Evolutionary conservation across 2,888 invertebrate genomes (phyloP).

Genomic region (Uloborus plumipes): DNA sequence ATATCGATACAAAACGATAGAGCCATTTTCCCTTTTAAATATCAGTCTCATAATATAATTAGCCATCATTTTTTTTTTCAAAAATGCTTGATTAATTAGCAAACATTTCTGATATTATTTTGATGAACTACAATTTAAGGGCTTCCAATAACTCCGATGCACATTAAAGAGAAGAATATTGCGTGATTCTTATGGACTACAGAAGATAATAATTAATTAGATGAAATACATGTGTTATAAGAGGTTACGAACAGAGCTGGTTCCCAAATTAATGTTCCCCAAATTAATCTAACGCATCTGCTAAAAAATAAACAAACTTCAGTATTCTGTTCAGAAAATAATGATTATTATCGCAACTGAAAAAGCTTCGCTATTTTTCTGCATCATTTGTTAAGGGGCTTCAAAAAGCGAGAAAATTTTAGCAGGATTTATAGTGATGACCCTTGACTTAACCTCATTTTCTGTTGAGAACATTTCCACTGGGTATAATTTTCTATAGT

Average conservation of each 20-base stretch:
- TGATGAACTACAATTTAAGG: too few relatives aligned
- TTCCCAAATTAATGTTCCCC: not conserved
- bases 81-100: too few relatives aligned
- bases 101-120: too few relatives aligned
- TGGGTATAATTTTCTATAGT: constrained; percentile 42
- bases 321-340: constrained; percentile 15
- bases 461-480: constrained; percentile 24
- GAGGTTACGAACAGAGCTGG: not conserved
- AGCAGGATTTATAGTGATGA: constrained; percentile 46
- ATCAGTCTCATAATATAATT: too few relatives aligned
- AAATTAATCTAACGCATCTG: constrained; percentile 7
- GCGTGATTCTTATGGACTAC: not conserved
- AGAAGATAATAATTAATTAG: not conserved
- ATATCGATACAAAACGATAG: too few relatives aligned
- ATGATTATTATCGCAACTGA: constrained; percentile 14
- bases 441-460: constrained; percentile 45
- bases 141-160: too few relatives aligned
- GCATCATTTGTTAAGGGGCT: constrained; percentile 36
- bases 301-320: constrained; percentile 15
- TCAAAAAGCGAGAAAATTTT: constrained; percentile 45
- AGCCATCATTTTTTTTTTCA: too few relatives aligned
- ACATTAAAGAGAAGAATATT: not conserved
- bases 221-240: not conserved
- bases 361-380: constrained; percentile 18
- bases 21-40: too few relatives aligned